These are phyloP conservation scores for Ophiodon elongatus DNA, from an alignment of 2,113 vertebrate genomes.

Conservation along the genomic window DNA sequence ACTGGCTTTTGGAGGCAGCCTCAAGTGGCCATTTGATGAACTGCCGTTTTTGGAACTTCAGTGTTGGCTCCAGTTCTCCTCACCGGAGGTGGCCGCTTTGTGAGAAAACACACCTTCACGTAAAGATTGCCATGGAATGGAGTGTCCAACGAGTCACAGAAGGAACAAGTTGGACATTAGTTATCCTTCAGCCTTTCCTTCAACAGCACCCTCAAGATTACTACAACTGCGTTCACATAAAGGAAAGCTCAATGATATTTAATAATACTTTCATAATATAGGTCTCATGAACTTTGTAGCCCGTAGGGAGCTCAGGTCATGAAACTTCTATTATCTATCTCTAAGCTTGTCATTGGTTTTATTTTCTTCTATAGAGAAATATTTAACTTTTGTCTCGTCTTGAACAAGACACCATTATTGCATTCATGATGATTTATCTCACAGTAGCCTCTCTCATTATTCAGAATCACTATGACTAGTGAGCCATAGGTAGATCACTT, in stretches of 20 bases:
- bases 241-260: not conserved
- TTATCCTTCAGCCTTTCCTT: not conserved
- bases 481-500: conserved; percentile 64
- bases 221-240: not conserved
- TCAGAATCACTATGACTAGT: conserved; percentile 48
- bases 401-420: not conserved
- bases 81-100: too few relatives aligned
- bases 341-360: not conserved
- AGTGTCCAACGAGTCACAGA: not conserved
- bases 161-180: not conserved
- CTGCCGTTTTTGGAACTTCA: too few relatives aligned
- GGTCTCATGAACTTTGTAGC: not conserved
- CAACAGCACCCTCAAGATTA: not conserved
- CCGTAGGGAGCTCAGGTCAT: not conserved
- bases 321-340: not conserved
- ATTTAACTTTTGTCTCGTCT: not conserved
- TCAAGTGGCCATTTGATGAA: too few relatives aligned
- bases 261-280: conserved; percentile 8
- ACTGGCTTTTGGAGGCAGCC: too few relatives aligned
- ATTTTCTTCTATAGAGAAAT: not conserved
- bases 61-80: too few relatives aligned
- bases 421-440: conserved; percentile 33
- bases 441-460: conserved; percentile 26
- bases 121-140: not conserved
- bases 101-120: too few relatives aligned